Percentiles rank a stretch among this genome's conserved stretches.
These are phyloP conservation scores for Tetramorium parvispinum DNA, from an alignment of 1,140 invertebrate genomes.

Conservation along the genomic window DNA sequence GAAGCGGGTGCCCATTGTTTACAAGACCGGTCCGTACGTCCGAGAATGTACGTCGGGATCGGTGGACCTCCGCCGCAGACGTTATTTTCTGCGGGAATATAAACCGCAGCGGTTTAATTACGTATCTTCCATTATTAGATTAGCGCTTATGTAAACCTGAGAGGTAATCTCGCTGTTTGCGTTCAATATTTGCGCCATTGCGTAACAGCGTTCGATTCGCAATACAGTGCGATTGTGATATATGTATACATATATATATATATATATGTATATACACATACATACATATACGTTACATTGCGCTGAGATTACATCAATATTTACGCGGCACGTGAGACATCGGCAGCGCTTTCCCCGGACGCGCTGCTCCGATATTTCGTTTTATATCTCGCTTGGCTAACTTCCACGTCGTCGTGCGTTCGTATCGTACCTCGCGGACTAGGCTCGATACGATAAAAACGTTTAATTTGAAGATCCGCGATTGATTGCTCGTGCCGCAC, in stretches of 20 bases:
- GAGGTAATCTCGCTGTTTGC: conserved; percentile 36
- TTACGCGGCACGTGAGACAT: conserved; percentile 47
- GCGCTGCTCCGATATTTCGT: conserved; percentile 18
- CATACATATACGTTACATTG: conserved; percentile 18
- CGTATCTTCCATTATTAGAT: conserved; percentile 56
- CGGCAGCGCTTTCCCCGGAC: background rate
- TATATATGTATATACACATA: background rate
- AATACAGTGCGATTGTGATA: conserved; percentile 11
- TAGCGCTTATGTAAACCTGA: conserved; percentile 10
- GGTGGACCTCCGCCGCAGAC: background rate
- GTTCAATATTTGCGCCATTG: conserved; percentile 51
- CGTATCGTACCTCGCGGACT: conserved; percentile 40
- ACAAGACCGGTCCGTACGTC: background rate
- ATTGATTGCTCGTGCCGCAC: conserved; percentile 32
- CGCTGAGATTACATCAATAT: conserved; percentile 56
- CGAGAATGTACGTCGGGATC: background rate
- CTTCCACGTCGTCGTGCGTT: conserved; percentile 26
- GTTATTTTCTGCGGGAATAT: conserved; percentile 25
- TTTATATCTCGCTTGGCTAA: conserved; percentile 24
- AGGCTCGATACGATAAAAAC: background rate
- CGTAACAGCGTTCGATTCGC: conserved; percentile 37
- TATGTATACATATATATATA: background rate
- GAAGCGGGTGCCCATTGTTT: conserved; percentile 18
- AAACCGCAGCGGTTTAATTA: conserved; percentile 50
- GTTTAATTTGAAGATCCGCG: conserved; percentile 29